Evolutionary conservation across 64 coral and sea anemone genomes (phyloP).

Genomic region (Stichodactyla mertensii): DNA sequence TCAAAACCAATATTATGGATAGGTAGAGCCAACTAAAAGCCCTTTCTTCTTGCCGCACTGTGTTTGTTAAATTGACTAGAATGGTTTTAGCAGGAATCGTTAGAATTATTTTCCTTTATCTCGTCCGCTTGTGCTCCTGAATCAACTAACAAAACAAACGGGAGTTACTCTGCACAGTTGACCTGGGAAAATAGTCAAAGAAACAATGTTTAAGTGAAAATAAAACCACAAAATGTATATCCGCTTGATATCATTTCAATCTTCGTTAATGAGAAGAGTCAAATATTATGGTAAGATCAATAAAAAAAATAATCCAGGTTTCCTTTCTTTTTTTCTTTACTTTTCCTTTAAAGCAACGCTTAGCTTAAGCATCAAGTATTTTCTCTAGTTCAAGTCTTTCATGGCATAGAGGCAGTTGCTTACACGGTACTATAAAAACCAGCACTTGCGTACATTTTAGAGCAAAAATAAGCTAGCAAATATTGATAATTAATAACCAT

Average conservation of each 20-base stretch:
- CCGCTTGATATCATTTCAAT: not conserved
- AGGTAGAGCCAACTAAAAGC: not conserved
- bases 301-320: not conserved
- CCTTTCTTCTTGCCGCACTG: not conserved
- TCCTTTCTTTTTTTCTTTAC: not conserved
- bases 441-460: too few species aligned
- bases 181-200: not conserved
- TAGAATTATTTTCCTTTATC: not conserved
- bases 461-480: not conserved
- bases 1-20: conserved; percentile 6
- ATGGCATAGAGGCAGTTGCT: not conserved
- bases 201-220: not conserved
- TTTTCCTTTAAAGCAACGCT: too few species aligned
- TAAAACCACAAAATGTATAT: not conserved
- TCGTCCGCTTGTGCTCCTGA: not conserved
- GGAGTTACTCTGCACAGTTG: not conserved
- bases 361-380: too few species aligned
- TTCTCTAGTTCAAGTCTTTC: not conserved
- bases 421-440: too few species aligned
- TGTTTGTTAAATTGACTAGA: not conserved
- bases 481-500: not conserved
- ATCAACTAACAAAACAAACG: not conserved
- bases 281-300: not conserved
- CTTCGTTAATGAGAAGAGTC: not conserved
- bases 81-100: not conserved